These are phyloP conservation scores for Trichopria drosophilae DNA, from an alignment of 2,888 invertebrate species.

Conservation along the genomic window DNA sequence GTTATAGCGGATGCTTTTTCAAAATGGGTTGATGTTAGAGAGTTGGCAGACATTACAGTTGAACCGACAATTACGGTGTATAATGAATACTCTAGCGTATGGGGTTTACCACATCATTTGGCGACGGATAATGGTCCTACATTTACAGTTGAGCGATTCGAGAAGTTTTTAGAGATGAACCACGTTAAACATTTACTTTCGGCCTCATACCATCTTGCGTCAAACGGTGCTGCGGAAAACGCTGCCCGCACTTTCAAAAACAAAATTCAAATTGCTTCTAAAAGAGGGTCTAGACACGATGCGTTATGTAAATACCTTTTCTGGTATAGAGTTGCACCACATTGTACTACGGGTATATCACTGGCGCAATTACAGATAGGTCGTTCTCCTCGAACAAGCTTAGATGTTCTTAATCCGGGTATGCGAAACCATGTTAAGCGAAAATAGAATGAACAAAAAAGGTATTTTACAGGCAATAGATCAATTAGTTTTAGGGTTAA, in stretches of 20 bases:
- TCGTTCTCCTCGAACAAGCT: conserved; percentile 22
- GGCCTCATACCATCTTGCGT: no score
- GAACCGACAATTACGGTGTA: conserved; percentile 27
- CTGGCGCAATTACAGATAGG: conserved; percentile 28
- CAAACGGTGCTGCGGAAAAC: no score
- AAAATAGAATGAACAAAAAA: conserved; percentile 23
- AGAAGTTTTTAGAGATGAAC: conserved; percentile 13
- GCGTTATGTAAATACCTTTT: conserved; percentile 30
- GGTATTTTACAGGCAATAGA: conserved; percentile 28
- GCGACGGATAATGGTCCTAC: no score
- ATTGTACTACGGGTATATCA: conserved; percentile 30
- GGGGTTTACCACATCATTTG: conserved; percentile 31
- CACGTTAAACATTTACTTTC: no score
- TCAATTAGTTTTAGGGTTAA: conserved; percentile 7
- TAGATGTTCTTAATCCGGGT: conserved; percentile 23
- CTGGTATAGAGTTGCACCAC: conserved; percentile 29
- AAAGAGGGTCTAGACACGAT: conserved; percentile 3
- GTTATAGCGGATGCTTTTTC: no score
- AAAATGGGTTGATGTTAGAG: no score
- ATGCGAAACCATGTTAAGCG: conserved; percentile 8
- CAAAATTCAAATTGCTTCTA: conserved; percentile 29
- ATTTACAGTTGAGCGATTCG: conserved; percentile 17
- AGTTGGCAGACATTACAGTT: conserved; percentile 26
- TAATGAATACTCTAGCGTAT: conserved; percentile 27
- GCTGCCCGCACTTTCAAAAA: conserved; percentile 27